These are phyloP conservation scores for Campylorhamphus procurvoides DNA, from an alignment of 2,113 vertebrate genomes.

Conservation along the genomic window DNA sequence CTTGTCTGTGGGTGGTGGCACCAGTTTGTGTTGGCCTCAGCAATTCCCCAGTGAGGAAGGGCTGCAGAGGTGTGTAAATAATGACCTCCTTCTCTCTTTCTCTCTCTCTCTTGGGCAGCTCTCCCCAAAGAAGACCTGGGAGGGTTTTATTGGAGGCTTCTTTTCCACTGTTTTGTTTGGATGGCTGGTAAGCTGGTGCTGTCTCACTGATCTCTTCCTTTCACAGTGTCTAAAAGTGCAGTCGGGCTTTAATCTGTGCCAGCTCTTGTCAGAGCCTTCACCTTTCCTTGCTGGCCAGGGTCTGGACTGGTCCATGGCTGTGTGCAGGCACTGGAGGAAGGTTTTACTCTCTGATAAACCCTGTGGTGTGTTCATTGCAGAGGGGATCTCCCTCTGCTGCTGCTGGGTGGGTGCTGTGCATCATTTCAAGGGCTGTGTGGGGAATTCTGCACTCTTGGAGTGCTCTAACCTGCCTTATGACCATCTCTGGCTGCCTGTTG, in stretches of 20 bases:
- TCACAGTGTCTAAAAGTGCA: neutral
- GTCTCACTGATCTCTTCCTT: neutral
- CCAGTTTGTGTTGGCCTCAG: neutral
- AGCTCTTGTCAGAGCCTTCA: neutral
- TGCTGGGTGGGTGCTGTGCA: neutral
- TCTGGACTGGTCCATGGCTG: neutral
- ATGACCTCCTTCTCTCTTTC: neutral
- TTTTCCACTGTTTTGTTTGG: slow-evolving; percentile 95
- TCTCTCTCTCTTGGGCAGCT: slow-evolving; percentile 76
- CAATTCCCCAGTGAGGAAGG: neutral
- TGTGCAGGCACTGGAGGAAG: neutral
- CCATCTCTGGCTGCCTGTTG: neutral
- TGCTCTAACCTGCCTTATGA: neutral
- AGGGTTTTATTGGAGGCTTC: slow-evolving; percentile 96
- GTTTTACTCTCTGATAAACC: neutral
- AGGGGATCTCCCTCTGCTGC: neutral
- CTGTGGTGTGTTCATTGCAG: neutral
- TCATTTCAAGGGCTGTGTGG: neutral
- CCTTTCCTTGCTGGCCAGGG: neutral
- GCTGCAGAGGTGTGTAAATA: neutral
- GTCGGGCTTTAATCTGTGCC: neutral
- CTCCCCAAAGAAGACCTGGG: slow-evolving; percentile 99
- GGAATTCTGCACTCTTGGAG: neutral
- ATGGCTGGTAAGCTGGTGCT: slow-evolving; percentile 83
- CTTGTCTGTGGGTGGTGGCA: neutral